Base-by-base conservation (phyloP, 2,888 invertebrate genomes). In the Cosmorhoe ocellata region DNA sequence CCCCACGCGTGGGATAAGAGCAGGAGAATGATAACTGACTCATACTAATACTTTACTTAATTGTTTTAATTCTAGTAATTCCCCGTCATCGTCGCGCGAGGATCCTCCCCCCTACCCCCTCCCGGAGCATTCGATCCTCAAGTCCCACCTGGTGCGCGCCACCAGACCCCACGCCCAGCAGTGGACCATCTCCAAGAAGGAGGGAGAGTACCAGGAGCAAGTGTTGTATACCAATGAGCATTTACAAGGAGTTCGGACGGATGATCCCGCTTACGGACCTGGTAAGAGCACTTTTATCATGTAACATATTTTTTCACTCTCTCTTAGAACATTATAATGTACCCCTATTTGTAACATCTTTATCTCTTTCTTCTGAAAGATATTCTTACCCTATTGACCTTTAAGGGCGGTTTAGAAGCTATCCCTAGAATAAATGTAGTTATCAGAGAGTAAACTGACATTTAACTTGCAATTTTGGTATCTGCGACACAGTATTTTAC, bases 171-270 rank as follows among this genome's bases (percentile, higher is more conserved):
- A 73, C 0, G 62, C 71, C 0, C 86, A 87, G 10, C 90, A 90
- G 40, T 91, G 91, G 91, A 91, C 90, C 0, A 91, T 91, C 46
- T 86, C 86, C 0, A 90, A 89, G 72, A 85, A 88, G 53, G 86
- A 89, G 45, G 87, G 87, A 0, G 86, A 85, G 24, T 85, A 82
- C 28, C 84, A 86, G 0, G 89, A 90, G 45, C 86, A 90, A 58
- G 81, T 89, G n/a, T 61, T 91, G 26, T 90, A 89, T 56, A 91
- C 90, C 0, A 91, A 91, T 43, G 90, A 91, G 40, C 84, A 89
- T 39, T 59, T 85, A 0, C 84, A 77, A 27, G 59, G 71, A 3
- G 71, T 81, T 9, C 64, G 81, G 53, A 71, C 79, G 1, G 85
- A 84, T 22, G 85, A 88, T 12, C 72, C 89, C 18, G 79, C 73